Conservation (phyloP, 1,140 invertebrate genomes). For the Drosophila pruinosa region DNA sequence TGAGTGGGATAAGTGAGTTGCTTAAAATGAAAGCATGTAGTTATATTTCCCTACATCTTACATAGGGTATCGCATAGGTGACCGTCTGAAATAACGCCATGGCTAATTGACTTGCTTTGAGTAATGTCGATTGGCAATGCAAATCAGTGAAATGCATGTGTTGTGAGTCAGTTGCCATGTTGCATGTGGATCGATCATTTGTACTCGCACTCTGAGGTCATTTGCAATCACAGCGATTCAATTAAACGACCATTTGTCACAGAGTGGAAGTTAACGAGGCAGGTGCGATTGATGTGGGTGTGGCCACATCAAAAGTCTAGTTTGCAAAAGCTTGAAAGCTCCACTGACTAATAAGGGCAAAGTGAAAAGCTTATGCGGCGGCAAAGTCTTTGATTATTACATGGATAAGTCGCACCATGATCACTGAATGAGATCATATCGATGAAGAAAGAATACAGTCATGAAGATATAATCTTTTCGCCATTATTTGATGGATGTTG, state of each 20-base stretch:
- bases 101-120: slow-evolving; percentile 31
- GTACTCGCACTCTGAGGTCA: slow-evolving; percentile 50
- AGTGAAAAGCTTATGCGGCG: slow-evolving; percentile 13
- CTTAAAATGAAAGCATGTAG: too few species aligned
- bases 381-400: slow-evolving; percentile 16
- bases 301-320: slow-evolving; percentile 1
- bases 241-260: slow-evolving; percentile 23
- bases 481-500: slow-evolving; percentile 16
- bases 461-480: not conserved
- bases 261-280: not conserved
- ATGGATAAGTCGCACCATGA: slow-evolving; percentile 19
- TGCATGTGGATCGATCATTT: slow-evolving; percentile 31
- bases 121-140: slow-evolving; percentile 28
- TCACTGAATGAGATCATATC: slow-evolving; percentile 34
- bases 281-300: slow-evolving; percentile 26
- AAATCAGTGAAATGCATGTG: slow-evolving; percentile 49
- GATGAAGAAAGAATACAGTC: slow-evolving; percentile 10
- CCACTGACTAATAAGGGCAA: slow-evolving; percentile 39
- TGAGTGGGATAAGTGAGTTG: not conserved
- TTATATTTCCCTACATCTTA: not conserved
- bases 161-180: slow-evolving; percentile 48
- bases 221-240: slow-evolving; percentile 19
- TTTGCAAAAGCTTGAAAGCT: slow-evolving; percentile 19
- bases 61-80: not conserved
- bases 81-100: not conserved